A percentile compares a stretch with the other conserved stretches of the same genome.
phyloP scores from a whole-genome alignment of 2,797 vertebrate genomes.

The Phoebastria nigripes region DNA sequence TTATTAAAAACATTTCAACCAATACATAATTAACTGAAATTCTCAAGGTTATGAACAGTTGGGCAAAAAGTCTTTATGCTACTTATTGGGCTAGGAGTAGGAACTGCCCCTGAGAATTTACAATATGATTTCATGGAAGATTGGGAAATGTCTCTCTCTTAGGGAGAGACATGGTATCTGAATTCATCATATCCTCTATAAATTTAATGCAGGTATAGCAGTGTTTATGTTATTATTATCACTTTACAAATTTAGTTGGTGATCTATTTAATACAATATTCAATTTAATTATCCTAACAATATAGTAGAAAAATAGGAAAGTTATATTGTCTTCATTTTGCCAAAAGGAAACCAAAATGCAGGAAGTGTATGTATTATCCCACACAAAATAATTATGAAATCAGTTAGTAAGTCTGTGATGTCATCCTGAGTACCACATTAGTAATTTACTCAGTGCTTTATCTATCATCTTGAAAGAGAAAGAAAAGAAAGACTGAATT shows the following conservation, averaged over 20 bases:
- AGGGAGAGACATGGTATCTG: neutral
- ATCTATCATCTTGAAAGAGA: neutral
- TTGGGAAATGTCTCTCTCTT: neutral
- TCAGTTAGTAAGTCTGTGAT: neutral
- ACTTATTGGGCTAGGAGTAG: neutral
- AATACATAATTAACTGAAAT: neutral
- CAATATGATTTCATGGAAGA: neutral
- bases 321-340: neutral
- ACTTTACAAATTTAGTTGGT: neutral
- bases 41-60: neutral
- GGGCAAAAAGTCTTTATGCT: neutral
- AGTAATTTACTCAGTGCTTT: neutral
- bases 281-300: neutral
- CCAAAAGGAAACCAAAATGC: neutral
- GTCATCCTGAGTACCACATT: neutral
- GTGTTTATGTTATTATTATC: neutral
- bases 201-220: neutral
- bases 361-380: neutral
- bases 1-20: neutral
- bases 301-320: neutral
- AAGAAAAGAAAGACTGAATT: neutral
- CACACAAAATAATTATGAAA: neutral
- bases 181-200: neutral
- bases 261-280: neutral
- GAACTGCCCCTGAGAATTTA: neutral